Conservation (phyloP, 2,113 vertebrate genomes). For the Calyptommatus sinebrachiatus region DNA sequence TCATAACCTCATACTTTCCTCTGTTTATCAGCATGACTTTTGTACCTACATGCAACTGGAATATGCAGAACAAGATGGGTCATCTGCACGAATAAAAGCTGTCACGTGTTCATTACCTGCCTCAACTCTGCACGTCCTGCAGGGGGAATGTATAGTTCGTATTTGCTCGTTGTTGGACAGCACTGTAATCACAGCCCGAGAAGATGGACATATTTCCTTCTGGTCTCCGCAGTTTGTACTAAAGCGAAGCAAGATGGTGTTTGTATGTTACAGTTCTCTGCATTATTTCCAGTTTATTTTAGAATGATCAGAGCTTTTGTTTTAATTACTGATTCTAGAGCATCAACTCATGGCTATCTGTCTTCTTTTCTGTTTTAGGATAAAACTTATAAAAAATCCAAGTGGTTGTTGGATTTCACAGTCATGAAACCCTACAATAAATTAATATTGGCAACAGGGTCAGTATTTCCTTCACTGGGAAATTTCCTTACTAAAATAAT, state of each 20-base stretch:
- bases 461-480: not conserved
- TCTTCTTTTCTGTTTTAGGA: constrained; percentile 54
- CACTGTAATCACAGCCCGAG: constrained; percentile 71
- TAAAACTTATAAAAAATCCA: constrained; percentile 63
- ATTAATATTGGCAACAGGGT: constrained; percentile 71
- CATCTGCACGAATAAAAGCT: constrained; percentile 56
- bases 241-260: constrained; percentile 75
- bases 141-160: constrained; percentile 63
- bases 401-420: constrained; percentile 71
- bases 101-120: constrained; percentile 74
- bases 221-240: constrained; percentile 79
- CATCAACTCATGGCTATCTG: not conserved
- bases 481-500: not conserved
- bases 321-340: fast-evolving
- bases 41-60: constrained; percentile 75
- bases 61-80: constrained; percentile 68
- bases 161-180: constrained; percentile 66
- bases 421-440: constrained; percentile 72
- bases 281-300: not conserved
- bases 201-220: constrained; percentile 75
- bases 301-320: not conserved
- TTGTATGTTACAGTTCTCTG: constrained; percentile 72
- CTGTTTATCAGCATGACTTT: constrained; percentile 70
- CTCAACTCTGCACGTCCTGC: constrained; percentile 39
- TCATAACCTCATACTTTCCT: constrained; percentile 2